Evolutionary conservation across 2,113 vertebrate species (phyloP), one percentile per base, ranked within the genome.

Genomic region (Xyrauchen texanus): DNA sequence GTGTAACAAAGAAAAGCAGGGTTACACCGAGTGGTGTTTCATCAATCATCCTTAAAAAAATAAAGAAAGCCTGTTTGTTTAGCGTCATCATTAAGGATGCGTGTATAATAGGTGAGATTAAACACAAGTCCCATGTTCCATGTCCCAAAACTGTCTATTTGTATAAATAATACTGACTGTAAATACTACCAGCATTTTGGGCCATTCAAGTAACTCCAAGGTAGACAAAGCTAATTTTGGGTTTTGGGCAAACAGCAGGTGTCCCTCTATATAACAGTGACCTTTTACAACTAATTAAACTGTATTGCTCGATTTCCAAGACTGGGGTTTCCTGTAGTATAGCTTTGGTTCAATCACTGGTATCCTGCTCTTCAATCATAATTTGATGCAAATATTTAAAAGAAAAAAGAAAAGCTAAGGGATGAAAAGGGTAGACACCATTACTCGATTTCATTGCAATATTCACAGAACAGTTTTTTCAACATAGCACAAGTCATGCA

Each of bases 11-110:
- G 62, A 52, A 52, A 62, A 66, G 45, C 55, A 61, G 7, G 16
- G 13, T 49, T 68, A 68, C 46, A 61, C 45, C 49, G n/a, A 51
- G 8, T 16, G 58, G 13, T 67, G n/a, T 52, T 49, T 12, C 15
- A 66, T 67, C 70, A 65, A 76, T 70, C 82, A 46, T 0, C 11
- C 34, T 42, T 0, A 12, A 34, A 34, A 34, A 34, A 44, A 66
- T 47, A 80, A 77, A 47, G 47, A 79, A 69, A 47, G 49, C 11
- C 4, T 53, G 6, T 71, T 67, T 76, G 57, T 81, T 76, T 66
- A 72, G 68, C 42, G 13, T n/a, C 70, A 49, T 62, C 62, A 47
- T 70, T 79, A 49, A 78, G 76, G 47, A 63, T 65, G 10, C 4
- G 47, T 76, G 68, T 12, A 76, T 21, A 80, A 79, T 53, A 13